Evolutionary conservation across 2,888 invertebrate species (phyloP).

Genomic region (Hylaea fasciaria): DNA sequence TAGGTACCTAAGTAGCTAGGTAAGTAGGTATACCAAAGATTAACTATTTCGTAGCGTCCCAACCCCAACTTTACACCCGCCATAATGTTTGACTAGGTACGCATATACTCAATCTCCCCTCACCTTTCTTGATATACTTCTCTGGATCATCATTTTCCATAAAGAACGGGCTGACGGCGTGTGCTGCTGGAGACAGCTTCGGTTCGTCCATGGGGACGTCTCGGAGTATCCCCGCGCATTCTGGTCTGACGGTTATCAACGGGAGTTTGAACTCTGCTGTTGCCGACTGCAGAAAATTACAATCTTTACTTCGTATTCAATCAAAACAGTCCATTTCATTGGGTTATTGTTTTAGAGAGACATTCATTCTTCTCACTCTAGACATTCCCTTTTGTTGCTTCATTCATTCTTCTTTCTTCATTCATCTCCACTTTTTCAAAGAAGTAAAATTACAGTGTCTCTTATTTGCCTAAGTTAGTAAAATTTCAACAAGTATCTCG

Average conservation of each 20-base stretch:
- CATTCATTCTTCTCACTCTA: conserved; percentile 41
- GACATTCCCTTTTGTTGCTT: conserved; percentile 43
- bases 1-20: too few species aligned
- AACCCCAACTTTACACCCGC: too few species aligned
- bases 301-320: neutral
- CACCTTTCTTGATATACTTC: conserved; percentile 88
- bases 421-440: conserved; percentile 49
- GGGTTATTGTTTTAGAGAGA: conserved; percentile 38
- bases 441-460: neutral
- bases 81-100: neutral
- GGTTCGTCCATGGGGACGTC: conserved; percentile 86
- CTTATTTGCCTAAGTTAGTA: neutral
- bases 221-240: conserved; percentile 87
- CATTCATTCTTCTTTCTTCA: conserved; percentile 41
- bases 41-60: too few species aligned
- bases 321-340: conserved; percentile 34
- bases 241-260: conserved; percentile 87
- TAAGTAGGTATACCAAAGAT: too few species aligned
- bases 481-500: conserved; percentile 14
- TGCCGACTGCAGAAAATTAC: conserved; percentile 80
- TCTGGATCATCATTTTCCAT: conserved; percentile 86
- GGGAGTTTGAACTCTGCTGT: conserved; percentile 89
- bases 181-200: conserved; percentile 84
- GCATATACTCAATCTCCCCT: conserved; percentile 42
- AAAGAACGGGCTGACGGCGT: conserved; percentile 87